Percentiles rank a stretch among this genome's conserved stretches.
Evolutionary conservation across 2,113 vertebrate species (phyloP).

Genomic region (Gadus chalcogrammus): DNA sequence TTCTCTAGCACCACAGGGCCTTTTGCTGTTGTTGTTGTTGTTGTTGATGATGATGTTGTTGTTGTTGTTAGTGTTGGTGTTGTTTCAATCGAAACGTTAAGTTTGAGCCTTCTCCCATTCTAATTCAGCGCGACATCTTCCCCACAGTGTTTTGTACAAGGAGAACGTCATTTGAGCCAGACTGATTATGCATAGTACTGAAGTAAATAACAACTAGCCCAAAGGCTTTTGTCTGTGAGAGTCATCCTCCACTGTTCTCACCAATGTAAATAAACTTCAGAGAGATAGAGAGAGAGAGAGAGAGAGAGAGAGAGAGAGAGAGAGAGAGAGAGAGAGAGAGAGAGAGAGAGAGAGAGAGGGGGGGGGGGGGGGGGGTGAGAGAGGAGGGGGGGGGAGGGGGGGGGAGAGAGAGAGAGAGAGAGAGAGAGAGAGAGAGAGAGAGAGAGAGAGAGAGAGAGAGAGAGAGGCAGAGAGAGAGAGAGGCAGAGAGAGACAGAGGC

Average conservation of each 20-base stretch:
- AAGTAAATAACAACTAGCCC: slow-evolving; percentile 45
- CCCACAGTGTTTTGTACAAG: slow-evolving; percentile 24
- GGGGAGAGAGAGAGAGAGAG: no score
- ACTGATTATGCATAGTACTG: slow-evolving; percentile 21
- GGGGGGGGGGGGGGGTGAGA: no score
- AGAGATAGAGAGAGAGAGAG: slow-evolving; percentile 26
- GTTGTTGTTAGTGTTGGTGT: slow-evolving; percentile 41
- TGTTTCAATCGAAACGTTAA: slow-evolving; percentile 38
- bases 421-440: no score
- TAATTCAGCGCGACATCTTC: slow-evolving; percentile 51
- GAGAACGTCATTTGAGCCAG: slow-evolving; percentile 29
- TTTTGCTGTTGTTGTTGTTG: slow-evolving; percentile 43
- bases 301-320: no score
- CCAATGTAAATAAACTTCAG: slow-evolving; percentile 68
- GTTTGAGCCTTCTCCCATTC: slow-evolving; percentile 26
- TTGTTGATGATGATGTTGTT: slow-evolving; percentile 35
- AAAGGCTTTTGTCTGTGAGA: slow-evolving; percentile 25
- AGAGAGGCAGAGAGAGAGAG: no score
- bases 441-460: no score
- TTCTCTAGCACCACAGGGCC: slow-evolving; percentile 39
- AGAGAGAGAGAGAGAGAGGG: no score
- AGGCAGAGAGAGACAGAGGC: no score
- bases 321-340: no score
- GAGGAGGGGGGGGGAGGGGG: no score
- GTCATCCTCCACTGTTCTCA: slow-evolving; percentile 47